Percentiles rank a stretch among this genome's conserved stretches.
Conservation (phyloP, 2,888 invertebrate species). For the Mechanitis mazaeus region DNA sequence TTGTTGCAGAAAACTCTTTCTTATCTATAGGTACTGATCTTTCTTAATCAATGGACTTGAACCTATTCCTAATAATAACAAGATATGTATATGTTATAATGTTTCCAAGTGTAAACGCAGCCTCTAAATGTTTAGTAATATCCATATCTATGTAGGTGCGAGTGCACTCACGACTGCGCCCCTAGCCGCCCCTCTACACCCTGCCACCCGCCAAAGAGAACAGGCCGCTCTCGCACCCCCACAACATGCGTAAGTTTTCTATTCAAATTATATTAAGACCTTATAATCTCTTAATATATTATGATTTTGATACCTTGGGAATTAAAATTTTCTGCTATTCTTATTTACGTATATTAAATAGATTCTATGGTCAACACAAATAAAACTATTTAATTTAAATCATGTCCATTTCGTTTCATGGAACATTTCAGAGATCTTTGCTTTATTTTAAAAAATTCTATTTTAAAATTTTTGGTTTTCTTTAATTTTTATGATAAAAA, state of each 20-base stretch:
- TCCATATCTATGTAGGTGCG: constrained; percentile 41
- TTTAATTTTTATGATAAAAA: no score
- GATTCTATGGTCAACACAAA: constrained; percentile 7
- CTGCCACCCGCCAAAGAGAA: constrained; percentile 63
- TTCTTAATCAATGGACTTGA: no score
- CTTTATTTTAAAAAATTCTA: constrained; percentile 7
- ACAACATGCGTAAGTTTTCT: constrained; percentile 63
- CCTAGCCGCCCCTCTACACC: constrained; percentile 62
- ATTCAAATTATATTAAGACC: background rate
- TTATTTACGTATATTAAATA: constrained; percentile 8
- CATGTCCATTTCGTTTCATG: constrained; percentile 65
- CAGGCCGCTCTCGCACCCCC: constrained; percentile 68
- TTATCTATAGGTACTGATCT: no score
- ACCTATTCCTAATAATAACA: no score
- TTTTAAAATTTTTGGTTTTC: no score
- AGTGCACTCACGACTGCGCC: constrained; percentile 63
- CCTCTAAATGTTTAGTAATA: background rate
- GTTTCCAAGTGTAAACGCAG: no score
- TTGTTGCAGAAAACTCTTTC: no score
- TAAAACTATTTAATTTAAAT: constrained; percentile 24
- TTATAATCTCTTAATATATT: constrained; percentile 10
- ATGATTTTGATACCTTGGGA: constrained; percentile 2
- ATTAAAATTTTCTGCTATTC: no score
- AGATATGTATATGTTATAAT: no score
- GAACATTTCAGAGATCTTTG: constrained; percentile 49